Evolutionary conservation across 2,888 invertebrate genomes (phyloP), one percentile per base, ranked within the genome.

Genomic region (Idaea straminata): DNA sequence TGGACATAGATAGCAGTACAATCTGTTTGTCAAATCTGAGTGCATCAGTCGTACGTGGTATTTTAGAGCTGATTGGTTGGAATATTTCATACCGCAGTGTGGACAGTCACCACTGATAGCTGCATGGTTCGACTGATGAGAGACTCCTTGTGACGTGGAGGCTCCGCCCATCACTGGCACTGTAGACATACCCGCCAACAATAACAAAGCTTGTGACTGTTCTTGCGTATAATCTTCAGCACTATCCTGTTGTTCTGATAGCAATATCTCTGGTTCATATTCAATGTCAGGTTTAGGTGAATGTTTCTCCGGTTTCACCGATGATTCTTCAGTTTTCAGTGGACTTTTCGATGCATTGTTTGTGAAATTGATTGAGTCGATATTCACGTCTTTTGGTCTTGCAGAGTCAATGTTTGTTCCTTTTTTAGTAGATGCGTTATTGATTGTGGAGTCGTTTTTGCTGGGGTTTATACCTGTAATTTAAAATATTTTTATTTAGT

Each of bases 1-100:
- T 36, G 95, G 95, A 80, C 95, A 95, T 62, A 95, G 87, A 82
- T 95, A 95, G 83, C 95, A 95, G 84, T 95, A 95, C 70, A 95
- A 91, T 81, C 95, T 92, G 80, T 95, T 95, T 34, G 94, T 94
- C 73, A 95, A 87, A 83, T 95, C 95, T 47, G 95, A 95, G 86
- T 95, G 95, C 88, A 95, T 95, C 80, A 95, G 86, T 73, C 95
- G 91, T 61, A 95, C 95, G 76, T 95, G 95, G 81, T 95, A 95
- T 82, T 95, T 95, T 72, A 95, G 89, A 59, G 95, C 95, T 0
- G 95, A 95, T 83, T 95, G 95, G 83, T 95, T 95, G 63, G 95
- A 95, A 84, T 95, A 95, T 69, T 94, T 93, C 91, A 95, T 94
- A 15, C 95, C 95, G 73, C 95, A 95, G 79, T 95, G 95, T 0